These are phyloP conservation scores for Phrixothrix hirtus DNA, from an alignment of 2,888 invertebrate species.

Conservation along the genomic window DNA sequence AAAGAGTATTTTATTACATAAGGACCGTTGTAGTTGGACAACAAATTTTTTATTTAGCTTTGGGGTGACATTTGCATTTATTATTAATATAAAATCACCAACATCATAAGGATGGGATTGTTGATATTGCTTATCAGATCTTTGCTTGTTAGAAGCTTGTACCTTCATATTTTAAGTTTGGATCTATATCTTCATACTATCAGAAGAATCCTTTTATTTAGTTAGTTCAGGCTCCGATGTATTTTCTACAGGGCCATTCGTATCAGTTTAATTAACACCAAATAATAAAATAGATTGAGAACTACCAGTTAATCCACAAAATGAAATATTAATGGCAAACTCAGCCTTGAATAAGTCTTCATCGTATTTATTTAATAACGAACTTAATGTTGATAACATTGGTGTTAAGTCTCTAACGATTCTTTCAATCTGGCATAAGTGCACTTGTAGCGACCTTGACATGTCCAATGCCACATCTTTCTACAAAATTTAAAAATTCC, in stretches of 20 bases:
- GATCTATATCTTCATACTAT: neutral
- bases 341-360: conserved; percentile 19
- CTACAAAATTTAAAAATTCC: conserved; percentile 31
- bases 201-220: neutral
- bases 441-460: conserved; percentile 38
- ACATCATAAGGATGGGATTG: conserved; percentile 15
- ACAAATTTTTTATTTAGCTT: conserved; percentile 34
- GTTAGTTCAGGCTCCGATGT: neutral
- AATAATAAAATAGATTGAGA: conserved; percentile 16
- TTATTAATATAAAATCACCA: conserved; percentile 33
- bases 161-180: neutral
- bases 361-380: conserved; percentile 33
- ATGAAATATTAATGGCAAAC: conserved; percentile 33
- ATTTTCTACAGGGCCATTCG: neutral
- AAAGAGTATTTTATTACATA: conserved; percentile 32
- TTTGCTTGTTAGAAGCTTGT: neutral
- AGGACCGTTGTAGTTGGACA: conserved; percentile 34
- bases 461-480: conserved; percentile 32
- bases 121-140: conserved; percentile 21
- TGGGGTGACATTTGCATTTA: conserved; percentile 30
- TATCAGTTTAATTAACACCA: conserved; percentile 18
- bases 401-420: conserved; percentile 35
- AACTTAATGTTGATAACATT: conserved; percentile 36
- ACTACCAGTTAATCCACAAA: conserved; percentile 8
- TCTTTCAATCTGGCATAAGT: conserved; percentile 41